Conservation (phyloP, 2,797 vertebrate genomes). For the Poecilia wingei region DNA sequence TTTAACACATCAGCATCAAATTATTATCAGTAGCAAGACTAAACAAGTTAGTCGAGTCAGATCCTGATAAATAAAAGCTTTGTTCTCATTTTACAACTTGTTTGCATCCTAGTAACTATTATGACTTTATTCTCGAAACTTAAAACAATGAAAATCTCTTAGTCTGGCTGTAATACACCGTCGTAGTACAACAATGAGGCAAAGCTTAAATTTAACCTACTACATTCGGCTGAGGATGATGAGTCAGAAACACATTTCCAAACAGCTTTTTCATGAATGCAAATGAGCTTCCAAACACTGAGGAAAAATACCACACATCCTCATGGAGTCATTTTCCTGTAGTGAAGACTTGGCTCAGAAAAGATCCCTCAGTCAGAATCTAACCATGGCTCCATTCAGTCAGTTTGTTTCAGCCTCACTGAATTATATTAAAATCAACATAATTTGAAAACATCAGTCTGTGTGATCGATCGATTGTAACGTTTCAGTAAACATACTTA, state of each 20-base stretch:
- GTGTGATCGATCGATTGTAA: not conserved
- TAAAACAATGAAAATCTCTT: not conserved
- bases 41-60: not conserved
- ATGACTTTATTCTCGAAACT: not conserved
- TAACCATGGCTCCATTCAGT: not conserved
- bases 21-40: not conserved
- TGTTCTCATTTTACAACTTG: not conserved
- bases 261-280: not conserved
- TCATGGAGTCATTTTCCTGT: not conserved
- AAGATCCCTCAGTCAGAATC: not conserved
- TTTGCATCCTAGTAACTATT: not conserved
- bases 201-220: not conserved
- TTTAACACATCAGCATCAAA: not conserved
- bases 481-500: not conserved
- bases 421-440: not conserved
- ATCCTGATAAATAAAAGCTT: not conserved
- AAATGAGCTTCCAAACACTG: not conserved
- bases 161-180: not conserved
- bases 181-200: not conserved
- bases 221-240: not conserved
- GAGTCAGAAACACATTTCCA: not conserved
- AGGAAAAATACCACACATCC: not conserved
- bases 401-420: not conserved
- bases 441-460: not conserved
- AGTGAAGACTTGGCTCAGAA: not conserved